phyloP scores from a whole-genome alignment of 1,140 invertebrate genomes.

The Gerris buenoi region DNA sequence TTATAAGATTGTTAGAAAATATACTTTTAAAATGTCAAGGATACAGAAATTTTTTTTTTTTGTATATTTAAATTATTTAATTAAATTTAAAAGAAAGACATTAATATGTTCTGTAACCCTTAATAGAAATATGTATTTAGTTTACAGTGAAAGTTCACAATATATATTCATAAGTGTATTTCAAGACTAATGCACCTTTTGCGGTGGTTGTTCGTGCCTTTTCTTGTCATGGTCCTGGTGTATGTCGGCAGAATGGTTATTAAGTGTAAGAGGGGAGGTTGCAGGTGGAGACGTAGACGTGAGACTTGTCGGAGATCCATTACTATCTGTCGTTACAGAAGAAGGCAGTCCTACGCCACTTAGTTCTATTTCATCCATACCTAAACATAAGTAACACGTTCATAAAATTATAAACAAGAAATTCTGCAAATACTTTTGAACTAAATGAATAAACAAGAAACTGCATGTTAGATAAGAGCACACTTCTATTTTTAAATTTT shows the following conservation, averaged over 20 bases:
- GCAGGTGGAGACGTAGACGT: conserved; percentile 46
- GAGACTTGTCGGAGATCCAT: conserved; percentile 68
- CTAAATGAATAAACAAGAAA: too few relatives aligned
- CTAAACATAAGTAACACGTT: neutral
- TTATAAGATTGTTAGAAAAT: too few relatives aligned
- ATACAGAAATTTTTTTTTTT: too few relatives aligned
- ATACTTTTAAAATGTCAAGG: too few relatives aligned
- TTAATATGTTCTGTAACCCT: too few relatives aligned
- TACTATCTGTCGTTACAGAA: conserved; percentile 64
- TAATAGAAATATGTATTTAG: too few relatives aligned
- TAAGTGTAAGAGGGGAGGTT: conserved; percentile 25
- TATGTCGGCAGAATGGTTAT: conserved; percentile 53
- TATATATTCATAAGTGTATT: neutral
- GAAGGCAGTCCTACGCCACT: conserved; percentile 58
- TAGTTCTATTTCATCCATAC: conserved; percentile 69
- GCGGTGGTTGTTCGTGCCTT: conserved; percentile 34
- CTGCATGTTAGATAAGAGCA: too few relatives aligned
- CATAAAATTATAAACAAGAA: neutral
- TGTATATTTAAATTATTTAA: too few relatives aligned
- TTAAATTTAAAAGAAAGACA: too few relatives aligned
- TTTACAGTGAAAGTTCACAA: too few relatives aligned
- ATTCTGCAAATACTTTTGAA: too few relatives aligned
- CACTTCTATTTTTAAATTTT: too few relatives aligned
- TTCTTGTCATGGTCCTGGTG: conserved; percentile 59
- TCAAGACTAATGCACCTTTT: conserved; percentile 24